Evolutionary conservation across 2,888 invertebrate genomes (phyloP).

Genomic region (Therioaphis trifolii): DNA sequence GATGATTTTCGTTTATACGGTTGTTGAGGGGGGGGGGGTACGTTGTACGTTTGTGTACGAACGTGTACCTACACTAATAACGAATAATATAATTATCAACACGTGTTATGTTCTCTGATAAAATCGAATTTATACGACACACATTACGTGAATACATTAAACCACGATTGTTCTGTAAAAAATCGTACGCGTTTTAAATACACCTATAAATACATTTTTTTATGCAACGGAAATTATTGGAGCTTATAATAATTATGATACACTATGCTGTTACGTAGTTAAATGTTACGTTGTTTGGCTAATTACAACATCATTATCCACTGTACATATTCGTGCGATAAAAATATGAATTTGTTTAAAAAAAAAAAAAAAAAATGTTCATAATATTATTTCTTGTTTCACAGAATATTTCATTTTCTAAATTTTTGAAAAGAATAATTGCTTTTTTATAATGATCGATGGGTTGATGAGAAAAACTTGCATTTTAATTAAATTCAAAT

Average conservation of each 20-base stretch:
- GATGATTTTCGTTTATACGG: too few species aligned
- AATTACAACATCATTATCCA: conserved; percentile 22
- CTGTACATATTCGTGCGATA: not conserved
- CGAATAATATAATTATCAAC: too few species aligned
- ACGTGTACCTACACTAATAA: too few species aligned
- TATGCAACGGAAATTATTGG: not conserved
- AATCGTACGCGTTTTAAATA: not conserved
- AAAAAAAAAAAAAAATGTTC: not conserved
- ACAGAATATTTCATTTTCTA: not conserved
- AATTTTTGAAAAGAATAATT: conserved; percentile 3
- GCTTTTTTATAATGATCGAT: not conserved
- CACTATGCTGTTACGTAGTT: not conserved
- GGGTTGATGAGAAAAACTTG: not conserved
- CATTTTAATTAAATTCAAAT: not conserved
- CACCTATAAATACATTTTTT: not conserved
- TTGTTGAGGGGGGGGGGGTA: too few species aligned
- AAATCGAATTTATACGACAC: too few species aligned
- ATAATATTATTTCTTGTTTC: not conserved
- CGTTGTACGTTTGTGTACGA: too few species aligned
- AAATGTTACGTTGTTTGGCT: conserved; percentile 1
- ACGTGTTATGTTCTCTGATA: too few species aligned
- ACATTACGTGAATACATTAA: too few species aligned
- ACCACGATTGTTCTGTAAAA: too few species aligned
- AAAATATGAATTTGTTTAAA: not conserved
- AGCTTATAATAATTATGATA: not conserved